Evolutionary conservation across 1,140 invertebrate genomes (phyloP).

Genomic region (Papilio aristodemus): DNA sequence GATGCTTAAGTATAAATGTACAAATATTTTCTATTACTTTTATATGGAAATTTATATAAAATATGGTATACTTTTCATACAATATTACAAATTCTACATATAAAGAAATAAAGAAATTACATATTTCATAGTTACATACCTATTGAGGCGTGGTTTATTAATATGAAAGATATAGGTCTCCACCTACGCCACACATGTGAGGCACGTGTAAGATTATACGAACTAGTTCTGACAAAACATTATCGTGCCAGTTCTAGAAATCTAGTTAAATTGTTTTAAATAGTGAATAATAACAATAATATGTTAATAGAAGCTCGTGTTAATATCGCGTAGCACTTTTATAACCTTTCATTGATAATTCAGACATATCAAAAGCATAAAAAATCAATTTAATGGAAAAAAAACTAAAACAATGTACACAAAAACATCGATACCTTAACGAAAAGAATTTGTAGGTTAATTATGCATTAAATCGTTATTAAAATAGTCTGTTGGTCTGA

Average conservation of each 20-base stretch:
- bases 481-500: too few relatives aligned
- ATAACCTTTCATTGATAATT: too few relatives aligned
- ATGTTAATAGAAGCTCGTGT: too few relatives aligned
- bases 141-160: not conserved
- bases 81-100: not conserved
- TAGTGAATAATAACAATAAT: not conserved
- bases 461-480: too few relatives aligned
- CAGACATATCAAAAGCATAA: too few relatives aligned
- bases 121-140: not conserved
- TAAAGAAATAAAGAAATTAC: too few relatives aligned
- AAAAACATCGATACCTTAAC: not conserved
- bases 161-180: not conserved
- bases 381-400: not conserved
- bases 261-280: not conserved
- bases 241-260: not conserved
- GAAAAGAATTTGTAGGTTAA: not conserved
- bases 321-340: too few relatives aligned
- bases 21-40: too few relatives aligned
- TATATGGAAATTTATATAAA: too few relatives aligned
- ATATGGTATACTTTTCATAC: too few relatives aligned
- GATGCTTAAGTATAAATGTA: too few relatives aligned
- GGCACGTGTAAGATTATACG: slow-evolving; percentile 9
- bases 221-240: slow-evolving; percentile 2
- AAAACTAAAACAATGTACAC: not conserved
- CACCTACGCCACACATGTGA: slow-evolving; percentile 3